These are phyloP conservation scores for Thera obeliscata DNA, from an alignment of 2,888 invertebrate genomes.

Conservation along the genomic window DNA sequence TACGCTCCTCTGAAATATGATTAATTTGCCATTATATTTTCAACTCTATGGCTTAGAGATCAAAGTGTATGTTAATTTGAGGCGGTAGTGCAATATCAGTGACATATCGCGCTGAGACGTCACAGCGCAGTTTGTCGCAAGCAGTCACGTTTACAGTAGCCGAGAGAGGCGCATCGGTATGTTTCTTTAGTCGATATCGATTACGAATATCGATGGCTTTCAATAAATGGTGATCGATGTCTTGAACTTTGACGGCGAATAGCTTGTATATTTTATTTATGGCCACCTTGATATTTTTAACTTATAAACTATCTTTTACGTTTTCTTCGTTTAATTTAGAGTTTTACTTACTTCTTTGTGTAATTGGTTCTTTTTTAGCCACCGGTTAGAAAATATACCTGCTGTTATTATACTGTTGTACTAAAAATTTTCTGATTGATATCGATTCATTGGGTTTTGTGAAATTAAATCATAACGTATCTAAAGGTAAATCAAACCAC, in stretches of 20 bases:
- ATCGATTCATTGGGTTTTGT: too few species aligned
- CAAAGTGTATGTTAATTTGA: slow-evolving; percentile 49
- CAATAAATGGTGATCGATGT: slow-evolving; percentile 38
- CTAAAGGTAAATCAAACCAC: not conserved
- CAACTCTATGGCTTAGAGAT: slow-evolving; percentile 17
- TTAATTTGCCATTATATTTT: slow-evolving; percentile 9
- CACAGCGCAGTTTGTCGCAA: slow-evolving; percentile 78
- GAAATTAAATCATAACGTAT: too few species aligned
- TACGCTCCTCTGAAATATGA: slow-evolving; percentile 34
- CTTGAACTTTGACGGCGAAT: slow-evolving; percentile 5
- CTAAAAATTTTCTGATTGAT: too few species aligned
- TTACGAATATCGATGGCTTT: slow-evolving; percentile 31
- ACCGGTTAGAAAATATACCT: too few species aligned
- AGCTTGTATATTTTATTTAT: not conserved
- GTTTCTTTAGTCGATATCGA: slow-evolving; percentile 51
- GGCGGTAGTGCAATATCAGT: slow-evolving; percentile 53
- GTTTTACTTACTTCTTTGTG: too few species aligned
- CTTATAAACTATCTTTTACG: too few species aligned
- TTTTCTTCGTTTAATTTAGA: too few species aligned
- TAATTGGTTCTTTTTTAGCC: too few species aligned
- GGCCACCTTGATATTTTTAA: too few species aligned
- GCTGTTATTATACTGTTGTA: too few species aligned
- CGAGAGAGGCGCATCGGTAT: slow-evolving; percentile 57
- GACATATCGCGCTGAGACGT: slow-evolving; percentile 71
- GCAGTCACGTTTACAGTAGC: slow-evolving; percentile 80